A percentile compares a stretch with the other conserved stretches of the same genome.
Evolutionary conservation across 2,797 vertebrate species (phyloP).

Genomic region (Leucoraja ocellata): DNA sequence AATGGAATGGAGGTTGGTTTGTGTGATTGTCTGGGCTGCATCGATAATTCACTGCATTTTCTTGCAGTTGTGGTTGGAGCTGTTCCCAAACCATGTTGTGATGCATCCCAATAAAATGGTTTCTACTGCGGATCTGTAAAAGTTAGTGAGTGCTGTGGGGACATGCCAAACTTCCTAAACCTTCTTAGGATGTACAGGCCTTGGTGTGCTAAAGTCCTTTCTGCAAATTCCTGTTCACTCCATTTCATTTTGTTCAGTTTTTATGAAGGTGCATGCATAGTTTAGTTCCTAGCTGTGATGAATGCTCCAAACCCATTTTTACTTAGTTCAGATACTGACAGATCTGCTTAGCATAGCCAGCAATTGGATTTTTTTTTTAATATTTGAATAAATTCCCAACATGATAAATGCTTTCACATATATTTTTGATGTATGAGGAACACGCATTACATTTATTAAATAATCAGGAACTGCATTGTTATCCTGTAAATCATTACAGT

Average conservation of each 20-base stretch:
- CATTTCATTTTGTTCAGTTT: not conserved
- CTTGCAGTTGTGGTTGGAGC: too few relatives aligned
- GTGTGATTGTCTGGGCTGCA: too few relatives aligned
- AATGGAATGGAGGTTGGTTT: too few relatives aligned
- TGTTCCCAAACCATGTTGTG: too few relatives aligned
- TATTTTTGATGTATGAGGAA: constrained; percentile 2
- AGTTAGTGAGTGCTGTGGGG: too few relatives aligned
- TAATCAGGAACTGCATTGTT: constrained; percentile 3
- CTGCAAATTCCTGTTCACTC: not conserved
- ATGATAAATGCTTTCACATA: not conserved
- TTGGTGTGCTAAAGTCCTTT: not conserved
- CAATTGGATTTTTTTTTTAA: not conserved
- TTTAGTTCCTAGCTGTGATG: not conserved
- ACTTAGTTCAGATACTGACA: not conserved
- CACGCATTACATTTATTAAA: constrained; percentile 16
- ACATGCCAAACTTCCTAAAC: too few relatives aligned
- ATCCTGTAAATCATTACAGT: not conserved
- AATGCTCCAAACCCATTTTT: not conserved
- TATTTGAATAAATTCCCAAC: not conserved
- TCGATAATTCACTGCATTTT: too few relatives aligned
- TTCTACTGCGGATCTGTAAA: too few relatives aligned
- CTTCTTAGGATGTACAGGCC: too few relatives aligned
- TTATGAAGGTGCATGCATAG: not conserved
- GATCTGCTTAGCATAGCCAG: not conserved
- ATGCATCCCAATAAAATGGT: too few relatives aligned